Percentiles rank a stretch among this genome's conserved stretches.
These are phyloP conservation scores for Acanthochromis polyacanthus DNA, from an alignment of 2,113 vertebrate species.

Conservation along the genomic window DNA sequence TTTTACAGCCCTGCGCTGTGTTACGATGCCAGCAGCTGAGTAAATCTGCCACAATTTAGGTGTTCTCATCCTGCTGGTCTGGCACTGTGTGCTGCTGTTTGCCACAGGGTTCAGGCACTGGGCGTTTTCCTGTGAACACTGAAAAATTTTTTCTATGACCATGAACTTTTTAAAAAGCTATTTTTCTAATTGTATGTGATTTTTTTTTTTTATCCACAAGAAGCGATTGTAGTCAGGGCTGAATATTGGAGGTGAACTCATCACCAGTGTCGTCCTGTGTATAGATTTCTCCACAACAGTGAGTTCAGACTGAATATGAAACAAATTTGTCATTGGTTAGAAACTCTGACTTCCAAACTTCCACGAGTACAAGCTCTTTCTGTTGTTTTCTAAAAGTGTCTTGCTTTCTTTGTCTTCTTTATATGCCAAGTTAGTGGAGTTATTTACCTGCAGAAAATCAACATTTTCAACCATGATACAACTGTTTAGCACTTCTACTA, in stretches of 20 bases:
- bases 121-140: conserved; percentile 77
- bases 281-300: conserved; percentile 1
- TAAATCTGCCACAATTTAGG: background rate
- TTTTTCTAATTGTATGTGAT: conserved; percentile 40
- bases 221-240: conserved; percentile 8
- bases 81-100: conserved; percentile 56
- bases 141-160: conserved; percentile 81
- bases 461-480: no score
- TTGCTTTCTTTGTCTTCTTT: no score
- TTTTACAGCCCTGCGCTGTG: no score
- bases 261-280: background rate
- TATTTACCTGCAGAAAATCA: no score
- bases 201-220: conserved; percentile 3
- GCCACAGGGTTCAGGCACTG: background rate
- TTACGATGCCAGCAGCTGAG: no score
- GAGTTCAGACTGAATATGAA: conserved; percentile 31
- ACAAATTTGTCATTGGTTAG: background rate
- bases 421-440: no score
- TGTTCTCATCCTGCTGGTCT: conserved; percentile 3
- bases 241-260: background rate
- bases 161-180: conserved; percentile 46
- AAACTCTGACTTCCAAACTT: no score
- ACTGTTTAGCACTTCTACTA: no score
- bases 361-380: no score
- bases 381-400: no score